Evolutionary conservation across 2,797 vertebrate genomes (phyloP), one percentile per base, ranked within the genome.

Genomic region (Tinamus major): DNA sequence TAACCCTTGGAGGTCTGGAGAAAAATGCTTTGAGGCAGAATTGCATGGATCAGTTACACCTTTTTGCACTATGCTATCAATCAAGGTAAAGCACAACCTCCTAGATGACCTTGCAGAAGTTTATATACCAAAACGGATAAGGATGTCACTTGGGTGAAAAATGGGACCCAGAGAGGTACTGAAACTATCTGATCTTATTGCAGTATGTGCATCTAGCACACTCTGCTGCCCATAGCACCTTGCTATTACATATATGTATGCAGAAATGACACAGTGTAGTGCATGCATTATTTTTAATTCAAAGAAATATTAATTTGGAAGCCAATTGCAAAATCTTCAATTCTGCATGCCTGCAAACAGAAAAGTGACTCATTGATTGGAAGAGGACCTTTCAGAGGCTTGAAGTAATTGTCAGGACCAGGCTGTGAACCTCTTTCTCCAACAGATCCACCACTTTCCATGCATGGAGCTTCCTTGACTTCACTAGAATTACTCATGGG

Each of bases 71-170:
- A 0, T 71, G 46, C 78, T 33, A 95, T 96, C 90, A 88, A 94
- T 94, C 95, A 96, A 77, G 53, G 85, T 75, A 87, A 93, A 96
- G 83, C 51, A 87, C 68, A 78, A 72, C 76, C 83, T 94, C 83
- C 82, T 78, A 68, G 65, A 77, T 92, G 95, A 96, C 92, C 95
- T 96, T 95, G 95, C 90, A 94, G 89, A 96, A 91, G 69, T 95
- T 95, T 85, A 94, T 94, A 89, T 72, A 92, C 79, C 89, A 88
- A 92, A 93, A 93, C 0, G 2, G 91, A 92, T 94, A 91, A 94
- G 79, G 67, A 31, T 83, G 94, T 92, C 92, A 79, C 58, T 88
- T 29, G 11, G 27, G 79, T 95, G 94, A 95, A 95, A 96, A 96
- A 96, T 0, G 1, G 44, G 77, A 79, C 46, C 48, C 5, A 21